Evolutionary conservation across 2,888 invertebrate genomes (phyloP).

Genomic region (Kuschelorhynchus macadamiae): DNA sequence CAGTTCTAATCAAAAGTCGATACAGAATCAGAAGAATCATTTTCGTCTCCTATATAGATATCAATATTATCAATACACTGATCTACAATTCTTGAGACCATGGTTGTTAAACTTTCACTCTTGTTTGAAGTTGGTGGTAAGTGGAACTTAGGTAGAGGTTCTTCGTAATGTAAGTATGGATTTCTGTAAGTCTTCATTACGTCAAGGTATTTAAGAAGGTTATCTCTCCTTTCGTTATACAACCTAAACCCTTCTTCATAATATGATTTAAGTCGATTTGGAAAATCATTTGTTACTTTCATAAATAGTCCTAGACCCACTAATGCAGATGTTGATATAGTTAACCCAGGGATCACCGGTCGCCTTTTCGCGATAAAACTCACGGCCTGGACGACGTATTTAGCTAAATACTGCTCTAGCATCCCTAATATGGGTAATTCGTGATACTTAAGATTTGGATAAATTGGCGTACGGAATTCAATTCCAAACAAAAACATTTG

Average conservation of each 20-base stretch:
- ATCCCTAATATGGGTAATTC: constrained; percentile 74
- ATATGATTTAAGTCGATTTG: constrained; percentile 59
- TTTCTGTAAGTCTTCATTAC: constrained; percentile 70
- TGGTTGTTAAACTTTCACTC: constrained; percentile 40
- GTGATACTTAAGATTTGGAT: constrained; percentile 69
- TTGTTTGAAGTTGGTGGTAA: constrained; percentile 44
- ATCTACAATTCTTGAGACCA: constrained; percentile 44
- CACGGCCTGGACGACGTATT: constrained; percentile 72
- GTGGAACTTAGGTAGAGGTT: constrained; percentile 59
- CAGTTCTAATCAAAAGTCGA: too few species aligned
- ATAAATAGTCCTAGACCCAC: constrained; percentile 73
- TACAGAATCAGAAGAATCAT: background rate
- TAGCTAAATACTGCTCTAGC: constrained; percentile 74
- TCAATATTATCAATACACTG: constrained; percentile 47
- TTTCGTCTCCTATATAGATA: constrained; percentile 11
- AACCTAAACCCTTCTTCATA: constrained; percentile 68
- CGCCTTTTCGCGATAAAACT: constrained; percentile 70
- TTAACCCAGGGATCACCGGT: constrained; percentile 75
- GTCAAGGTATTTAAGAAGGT: constrained; percentile 64
- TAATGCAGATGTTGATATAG: constrained; percentile 70
- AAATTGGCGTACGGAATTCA: constrained; percentile 61
- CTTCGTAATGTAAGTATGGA: constrained; percentile 71
- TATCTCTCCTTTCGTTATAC: constrained; percentile 62
- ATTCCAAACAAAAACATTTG: constrained; percentile 69
- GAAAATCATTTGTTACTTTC: constrained; percentile 71